Conservation (phyloP, 2,113 vertebrate genomes). For the Prunella fulvescens region DNA sequence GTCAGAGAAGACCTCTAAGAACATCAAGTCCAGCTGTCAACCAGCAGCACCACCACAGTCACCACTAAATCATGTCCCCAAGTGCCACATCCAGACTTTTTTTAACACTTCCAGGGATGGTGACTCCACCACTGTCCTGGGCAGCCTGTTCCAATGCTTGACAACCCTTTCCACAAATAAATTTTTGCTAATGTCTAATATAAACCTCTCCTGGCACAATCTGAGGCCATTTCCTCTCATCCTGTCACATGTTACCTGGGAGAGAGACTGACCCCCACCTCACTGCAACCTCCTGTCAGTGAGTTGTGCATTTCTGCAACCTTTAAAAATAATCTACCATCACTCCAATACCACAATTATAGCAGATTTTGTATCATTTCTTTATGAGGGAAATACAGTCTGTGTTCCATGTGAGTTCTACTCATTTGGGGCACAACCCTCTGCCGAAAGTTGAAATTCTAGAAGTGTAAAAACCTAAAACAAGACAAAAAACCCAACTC, state of each 20-base stretch:
- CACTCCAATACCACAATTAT: background rate
- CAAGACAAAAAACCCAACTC: background rate
- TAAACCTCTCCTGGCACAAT: background rate
- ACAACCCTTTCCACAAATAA: fast-evolving
- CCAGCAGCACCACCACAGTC: fast-evolving
- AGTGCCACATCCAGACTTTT: background rate
- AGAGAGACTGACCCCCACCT: background rate
- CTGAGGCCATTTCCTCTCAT: background rate
- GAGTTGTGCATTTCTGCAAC: background rate
- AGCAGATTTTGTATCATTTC: background rate
- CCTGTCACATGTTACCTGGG: background rate
- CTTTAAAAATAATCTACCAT: background rate
- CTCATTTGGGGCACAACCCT: background rate
- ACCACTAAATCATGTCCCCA: background rate
- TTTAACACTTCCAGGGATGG: background rate
- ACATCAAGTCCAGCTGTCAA: background rate
- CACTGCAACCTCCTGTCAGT: background rate
- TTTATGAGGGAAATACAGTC: background rate
- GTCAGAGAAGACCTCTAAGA: background rate
- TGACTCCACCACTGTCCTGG: background rate
- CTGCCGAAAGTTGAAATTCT: background rate
- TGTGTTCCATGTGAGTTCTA: background rate
- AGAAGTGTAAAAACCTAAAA: background rate
- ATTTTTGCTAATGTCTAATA: background rate
- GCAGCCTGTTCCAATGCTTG: background rate